Conservation (phyloP, 2,113 vertebrate genomes). For the Piaya cayana region DNA sequence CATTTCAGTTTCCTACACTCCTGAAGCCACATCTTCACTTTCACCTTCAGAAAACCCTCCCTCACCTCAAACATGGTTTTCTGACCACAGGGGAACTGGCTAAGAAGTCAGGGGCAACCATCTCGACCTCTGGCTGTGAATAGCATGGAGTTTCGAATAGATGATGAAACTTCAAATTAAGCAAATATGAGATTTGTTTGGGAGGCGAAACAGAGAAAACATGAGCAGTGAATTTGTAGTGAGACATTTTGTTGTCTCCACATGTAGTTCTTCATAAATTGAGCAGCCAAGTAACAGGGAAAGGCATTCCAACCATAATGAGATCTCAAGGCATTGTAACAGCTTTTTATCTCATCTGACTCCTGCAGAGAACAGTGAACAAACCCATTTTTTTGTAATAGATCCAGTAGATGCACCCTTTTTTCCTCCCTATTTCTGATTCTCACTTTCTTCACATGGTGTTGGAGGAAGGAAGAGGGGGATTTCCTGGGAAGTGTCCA, state of each 20-base stretch:
- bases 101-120: background rate
- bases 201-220: background rate
- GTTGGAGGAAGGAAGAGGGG: rapidly evolving
- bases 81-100: background rate
- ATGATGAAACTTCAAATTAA: background rate
- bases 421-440: background rate
- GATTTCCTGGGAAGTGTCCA: background rate
- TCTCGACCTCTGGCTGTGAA: background rate
- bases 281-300: background rate
- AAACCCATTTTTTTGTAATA: background rate
- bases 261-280: background rate
- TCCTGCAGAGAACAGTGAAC: background rate
- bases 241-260: background rate
- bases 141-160: background rate
- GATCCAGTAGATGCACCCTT: background rate
- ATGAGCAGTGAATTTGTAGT: background rate
- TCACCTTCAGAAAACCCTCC: background rate
- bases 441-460: background rate
- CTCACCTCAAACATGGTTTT: background rate
- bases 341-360: background rate
- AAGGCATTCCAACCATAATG: background rate
- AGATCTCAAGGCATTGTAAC: background rate
- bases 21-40: background rate
- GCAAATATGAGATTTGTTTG: background rate
- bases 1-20: background rate